Base-by-base conservation (phyloP, 2,888 invertebrate species). In the Scaeva pyrastri region DNA sequence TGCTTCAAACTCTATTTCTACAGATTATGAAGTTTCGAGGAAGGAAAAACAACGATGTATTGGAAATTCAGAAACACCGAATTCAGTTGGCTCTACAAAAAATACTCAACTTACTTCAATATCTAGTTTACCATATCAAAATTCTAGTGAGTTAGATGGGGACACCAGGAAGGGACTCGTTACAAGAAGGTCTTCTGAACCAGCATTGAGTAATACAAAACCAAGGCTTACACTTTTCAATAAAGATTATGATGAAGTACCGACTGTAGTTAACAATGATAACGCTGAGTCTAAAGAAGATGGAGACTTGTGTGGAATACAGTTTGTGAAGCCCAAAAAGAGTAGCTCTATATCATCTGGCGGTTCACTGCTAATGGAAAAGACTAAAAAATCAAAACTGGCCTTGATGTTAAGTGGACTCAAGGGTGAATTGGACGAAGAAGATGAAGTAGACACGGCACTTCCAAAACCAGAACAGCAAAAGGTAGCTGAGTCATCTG, bases 161-260 rank as follows among this genome's bases (percentile, higher is more conserved):
- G 60, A 55, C 6, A 23, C 21, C 23, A 58, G 39, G 14, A 16
- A 14, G 26, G 66, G 58, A 14, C 26, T 66, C 1, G 66, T 78
- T 14, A 52, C 71, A 1, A 58, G 83, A 55, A 71, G 77, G 19
- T 75, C 79, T 31, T 82, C 78, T 31, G 83, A 87, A 41, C 75
- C 84, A 0, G 36, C 70, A 10, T 64, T 80, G 31, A 73, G 41
- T 36, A 72, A n/a, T 2, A 41, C 26, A 7, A 91, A 90, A 48
- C 90, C 91, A 2, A 92, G 91, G 86, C 73, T 92, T 12, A 92
- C 92, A 0, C 88, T 92, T 12, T 92, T 92, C 31, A 92, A 92
- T 84, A 90, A 89, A 77, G 82, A 89, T 10, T 90, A 89, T 36
- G 89, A 89, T 14, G 87, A 88, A 31, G 74, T 50, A 7, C 48